Conservation (phyloP, 2,113 vertebrate species). For the Lycaon pictus region DNA sequence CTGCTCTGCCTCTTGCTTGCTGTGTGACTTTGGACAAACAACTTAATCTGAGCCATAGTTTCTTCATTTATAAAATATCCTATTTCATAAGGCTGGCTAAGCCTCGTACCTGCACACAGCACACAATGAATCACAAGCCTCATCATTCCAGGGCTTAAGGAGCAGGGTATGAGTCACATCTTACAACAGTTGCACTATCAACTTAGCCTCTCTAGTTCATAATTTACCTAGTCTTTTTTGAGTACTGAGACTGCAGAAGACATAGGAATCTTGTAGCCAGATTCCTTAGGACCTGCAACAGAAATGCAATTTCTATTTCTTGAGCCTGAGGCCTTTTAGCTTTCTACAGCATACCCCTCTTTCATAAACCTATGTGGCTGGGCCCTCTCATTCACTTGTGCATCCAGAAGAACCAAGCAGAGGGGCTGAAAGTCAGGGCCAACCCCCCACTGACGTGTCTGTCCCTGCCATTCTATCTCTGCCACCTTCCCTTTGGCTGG, state of each 20-base stretch:
- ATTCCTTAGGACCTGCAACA: background rate
- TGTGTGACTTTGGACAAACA: background rate
- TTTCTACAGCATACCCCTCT: background rate
- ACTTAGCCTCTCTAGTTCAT: background rate
- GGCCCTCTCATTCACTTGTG: background rate
- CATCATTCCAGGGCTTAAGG: background rate
- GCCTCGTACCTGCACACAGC: background rate
- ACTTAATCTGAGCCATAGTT: background rate
- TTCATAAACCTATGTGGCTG: background rate
- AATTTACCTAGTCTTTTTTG: background rate
- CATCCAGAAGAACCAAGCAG: background rate
- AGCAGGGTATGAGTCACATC: background rate
- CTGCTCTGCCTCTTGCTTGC: conserved; percentile 49
- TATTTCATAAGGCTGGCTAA: background rate
- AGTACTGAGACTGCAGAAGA: background rate
- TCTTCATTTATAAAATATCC: background rate
- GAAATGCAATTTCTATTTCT: background rate
- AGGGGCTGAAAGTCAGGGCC: background rate
- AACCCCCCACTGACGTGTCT: background rate
- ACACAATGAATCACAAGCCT: background rate
- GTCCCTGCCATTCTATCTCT: background rate
- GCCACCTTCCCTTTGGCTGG: background rate
- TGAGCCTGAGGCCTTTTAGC: background rate
- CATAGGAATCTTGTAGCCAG: background rate
- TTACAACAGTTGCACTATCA: background rate